Evolutionary conservation across 2,113 vertebrate genomes (phyloP).

Genomic region (Elachura formosa): DNA sequence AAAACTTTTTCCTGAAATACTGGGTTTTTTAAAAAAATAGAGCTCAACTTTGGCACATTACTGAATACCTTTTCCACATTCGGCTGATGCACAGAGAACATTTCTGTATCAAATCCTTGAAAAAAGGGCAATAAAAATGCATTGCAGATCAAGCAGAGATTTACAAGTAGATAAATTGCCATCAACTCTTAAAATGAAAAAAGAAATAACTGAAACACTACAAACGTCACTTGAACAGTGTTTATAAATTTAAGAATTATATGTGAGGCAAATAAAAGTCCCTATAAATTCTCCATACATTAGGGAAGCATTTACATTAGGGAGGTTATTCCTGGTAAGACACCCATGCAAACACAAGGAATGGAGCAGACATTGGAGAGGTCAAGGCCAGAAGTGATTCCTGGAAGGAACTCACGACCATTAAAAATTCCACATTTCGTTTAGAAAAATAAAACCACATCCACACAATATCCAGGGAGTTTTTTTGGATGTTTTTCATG

Average conservation of each 20-base stretch:
- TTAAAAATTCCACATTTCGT: background rate
- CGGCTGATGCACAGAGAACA: background rate
- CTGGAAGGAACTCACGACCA: background rate
- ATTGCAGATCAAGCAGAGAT: background rate
- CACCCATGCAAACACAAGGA: background rate
- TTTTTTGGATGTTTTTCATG: background rate
- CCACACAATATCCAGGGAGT: background rate
- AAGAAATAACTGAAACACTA: background rate
- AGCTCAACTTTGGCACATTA: background rate
- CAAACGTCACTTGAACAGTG: background rate
- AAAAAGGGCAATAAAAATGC: background rate
- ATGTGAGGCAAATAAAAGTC: background rate
- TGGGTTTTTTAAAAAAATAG: accelerated
- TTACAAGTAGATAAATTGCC: background rate
- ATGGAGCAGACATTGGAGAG: background rate
- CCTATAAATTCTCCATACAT: background rate
- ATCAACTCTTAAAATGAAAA: background rate
- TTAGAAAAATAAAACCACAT: background rate
- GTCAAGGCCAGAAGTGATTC: background rate
- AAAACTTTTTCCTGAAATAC: background rate
- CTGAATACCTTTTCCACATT: background rate
- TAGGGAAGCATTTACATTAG: background rate
- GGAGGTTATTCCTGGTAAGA: background rate
- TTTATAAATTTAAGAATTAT: background rate
- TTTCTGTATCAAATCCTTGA: background rate